Evolutionary conservation across 2,113 vertebrate genomes (phyloP).

Genomic region (Cryptoleucopteryx plumbea): DNA sequence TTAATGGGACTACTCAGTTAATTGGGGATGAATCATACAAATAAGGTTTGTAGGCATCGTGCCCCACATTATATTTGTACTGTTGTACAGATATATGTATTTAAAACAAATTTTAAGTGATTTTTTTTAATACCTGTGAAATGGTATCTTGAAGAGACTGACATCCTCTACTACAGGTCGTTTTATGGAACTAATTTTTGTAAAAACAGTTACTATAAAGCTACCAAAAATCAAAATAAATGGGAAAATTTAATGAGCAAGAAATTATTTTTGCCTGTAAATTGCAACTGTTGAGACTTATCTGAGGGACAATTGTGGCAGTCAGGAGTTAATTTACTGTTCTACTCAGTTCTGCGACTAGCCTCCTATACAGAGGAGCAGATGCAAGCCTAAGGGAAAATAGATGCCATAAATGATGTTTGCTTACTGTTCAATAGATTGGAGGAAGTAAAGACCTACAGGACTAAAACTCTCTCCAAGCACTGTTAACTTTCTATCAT

Average conservation of each 20-base stretch:
- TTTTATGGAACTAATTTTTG: neutral
- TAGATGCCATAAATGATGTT: neutral
- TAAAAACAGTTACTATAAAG: neutral
- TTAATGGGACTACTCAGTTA: neutral
- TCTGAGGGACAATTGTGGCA: neutral
- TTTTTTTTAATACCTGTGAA: neutral
- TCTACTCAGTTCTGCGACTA: neutral
- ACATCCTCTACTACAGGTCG: neutral
- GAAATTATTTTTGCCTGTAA: neutral
- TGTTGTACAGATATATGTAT: neutral
- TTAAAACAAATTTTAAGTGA: neutral
- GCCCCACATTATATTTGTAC: neutral
- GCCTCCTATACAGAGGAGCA: neutral
- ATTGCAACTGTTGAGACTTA: neutral
- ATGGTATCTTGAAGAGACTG: neutral
- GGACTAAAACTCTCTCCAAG: neutral
- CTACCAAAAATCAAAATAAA: neutral
- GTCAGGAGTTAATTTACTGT: neutral
- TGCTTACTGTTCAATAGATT: neutral
- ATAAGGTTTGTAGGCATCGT: neutral
- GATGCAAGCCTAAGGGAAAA: neutral
- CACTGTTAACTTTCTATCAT: neutral
- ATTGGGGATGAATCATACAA: neutral
- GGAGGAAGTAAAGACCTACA: neutral
- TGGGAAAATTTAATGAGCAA: neutral